A percentile compares a stretch with the other conserved stretches of the same genome.
Conservation (phyloP, 1,140 invertebrate species). For the Calosoma granatense region DNA sequence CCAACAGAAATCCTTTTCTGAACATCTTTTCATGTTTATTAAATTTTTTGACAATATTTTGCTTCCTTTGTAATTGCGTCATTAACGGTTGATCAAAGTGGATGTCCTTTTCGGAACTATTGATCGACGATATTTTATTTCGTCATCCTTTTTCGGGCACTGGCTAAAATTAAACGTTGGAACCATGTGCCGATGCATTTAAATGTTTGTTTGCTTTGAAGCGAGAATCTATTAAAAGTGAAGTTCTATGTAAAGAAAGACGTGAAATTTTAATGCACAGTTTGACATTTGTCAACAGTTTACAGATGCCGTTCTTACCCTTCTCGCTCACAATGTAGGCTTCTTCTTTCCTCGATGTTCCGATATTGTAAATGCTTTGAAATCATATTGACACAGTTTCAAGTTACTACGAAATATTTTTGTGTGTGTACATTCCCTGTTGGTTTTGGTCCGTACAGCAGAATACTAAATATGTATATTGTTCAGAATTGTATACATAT, state of each 20-base stretch:
- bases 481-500: no score
- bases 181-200: neutral
- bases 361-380: neutral
- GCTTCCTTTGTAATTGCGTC: no score
- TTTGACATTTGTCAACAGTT: conserved; percentile 7
- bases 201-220: neutral
- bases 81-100: no score
- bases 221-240: neutral
- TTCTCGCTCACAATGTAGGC: neutral
- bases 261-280: conserved; percentile 7
- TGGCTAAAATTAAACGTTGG: neutral
- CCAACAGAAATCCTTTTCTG: neutral
- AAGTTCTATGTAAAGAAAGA: conserved; percentile 1
- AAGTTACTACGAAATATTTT: conserved; percentile 2
- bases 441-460: no score
- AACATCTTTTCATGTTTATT: no score
- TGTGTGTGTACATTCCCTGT: conserved; percentile 1
- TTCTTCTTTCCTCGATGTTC: neutral
- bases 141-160: neutral
- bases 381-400: conserved; percentile 3
- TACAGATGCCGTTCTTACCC: neutral
- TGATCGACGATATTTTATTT: no score
- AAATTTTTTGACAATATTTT: no score
- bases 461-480: no score
- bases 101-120: no score